phyloP scores from a whole-genome alignment of 2,113 vertebrate genomes.

The Oxyura jamaicensis region DNA sequence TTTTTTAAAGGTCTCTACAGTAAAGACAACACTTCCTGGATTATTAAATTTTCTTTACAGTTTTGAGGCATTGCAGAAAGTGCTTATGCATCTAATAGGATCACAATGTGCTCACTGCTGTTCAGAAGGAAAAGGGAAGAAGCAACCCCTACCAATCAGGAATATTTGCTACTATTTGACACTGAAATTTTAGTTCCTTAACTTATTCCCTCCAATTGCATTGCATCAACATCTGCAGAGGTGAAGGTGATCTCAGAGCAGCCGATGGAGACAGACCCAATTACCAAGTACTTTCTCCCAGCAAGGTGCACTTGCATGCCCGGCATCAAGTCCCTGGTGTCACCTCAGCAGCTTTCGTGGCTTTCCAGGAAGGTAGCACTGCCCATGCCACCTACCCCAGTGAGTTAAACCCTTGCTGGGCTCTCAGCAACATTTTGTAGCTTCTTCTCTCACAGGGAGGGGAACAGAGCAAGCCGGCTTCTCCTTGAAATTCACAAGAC shows the following conservation, averaged over 20 bases:
- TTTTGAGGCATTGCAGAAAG: neutral
- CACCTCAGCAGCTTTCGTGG: neutral
- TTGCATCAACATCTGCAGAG: neutral
- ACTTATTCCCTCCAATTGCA: fast-evolving
- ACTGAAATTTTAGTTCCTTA: neutral
- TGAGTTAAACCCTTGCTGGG: neutral
- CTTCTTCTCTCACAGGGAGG: neutral
- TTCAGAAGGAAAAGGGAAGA: neutral
- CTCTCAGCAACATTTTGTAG: neutral
- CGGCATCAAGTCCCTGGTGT: neutral
- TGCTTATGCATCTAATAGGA: neutral
- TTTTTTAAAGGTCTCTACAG: neutral
- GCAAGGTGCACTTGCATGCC: neutral
- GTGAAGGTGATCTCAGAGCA: neutral
- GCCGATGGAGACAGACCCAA: neutral
- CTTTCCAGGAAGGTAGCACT: neutral
- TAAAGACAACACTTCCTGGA: neutral
- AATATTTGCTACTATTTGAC: neutral
- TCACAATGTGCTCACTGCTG: neutral
- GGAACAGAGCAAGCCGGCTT: neutral
- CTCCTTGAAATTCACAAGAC: neutral
- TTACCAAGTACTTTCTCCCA: neutral
- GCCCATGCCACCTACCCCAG: fast-evolving
- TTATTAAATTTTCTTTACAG: neutral
- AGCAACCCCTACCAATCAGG: neutral